Evolutionary conservation across 2,888 invertebrate genomes (phyloP).

Genomic region (Drosophila putrida): DNA sequence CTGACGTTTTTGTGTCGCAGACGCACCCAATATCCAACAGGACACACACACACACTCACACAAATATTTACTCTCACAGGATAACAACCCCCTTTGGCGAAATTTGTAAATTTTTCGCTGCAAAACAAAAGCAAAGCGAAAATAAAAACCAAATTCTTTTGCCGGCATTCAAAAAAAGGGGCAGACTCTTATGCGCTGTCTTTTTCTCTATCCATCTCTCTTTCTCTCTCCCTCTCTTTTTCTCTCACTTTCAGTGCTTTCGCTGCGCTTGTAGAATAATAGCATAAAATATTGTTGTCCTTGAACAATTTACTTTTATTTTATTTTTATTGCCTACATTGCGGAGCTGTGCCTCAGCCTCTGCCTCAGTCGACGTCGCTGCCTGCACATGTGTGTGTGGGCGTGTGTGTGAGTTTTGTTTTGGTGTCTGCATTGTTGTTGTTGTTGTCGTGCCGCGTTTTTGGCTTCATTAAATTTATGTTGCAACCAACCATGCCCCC

Average conservation of each 20-base stretch:
- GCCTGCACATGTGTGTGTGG: conserved; percentile 36
- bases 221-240: background rate
- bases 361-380: conserved; percentile 17
- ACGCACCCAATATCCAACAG: conserved; percentile 58
- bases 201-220: conserved; percentile 5
- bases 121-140: conserved; percentile 35
- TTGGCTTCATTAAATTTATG: conserved; percentile 82
- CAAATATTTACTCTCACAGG: conserved; percentile 35
- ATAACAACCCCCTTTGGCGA: conserved; percentile 48
- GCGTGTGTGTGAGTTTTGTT: conserved; percentile 46
- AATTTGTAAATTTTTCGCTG: conserved; percentile 64
- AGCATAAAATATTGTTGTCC: conserved; percentile 81
- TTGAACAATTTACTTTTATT: conserved; percentile 83
- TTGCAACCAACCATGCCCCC: conserved; percentile 64
- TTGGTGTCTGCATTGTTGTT: conserved; percentile 71
- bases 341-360: conserved; percentile 36
- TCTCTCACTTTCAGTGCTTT: conserved; percentile 9
- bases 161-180: conserved; percentile 25
- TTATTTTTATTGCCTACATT: conserved; percentile 81
- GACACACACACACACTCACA: conserved; percentile 49
- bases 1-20: conserved; percentile 83
- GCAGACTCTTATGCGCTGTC: conserved; percentile 19
- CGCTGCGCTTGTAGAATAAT: conserved; percentile 70
- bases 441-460: conserved; percentile 61
- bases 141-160: conserved; percentile 21